phyloP scores from a whole-genome alignment of 2,797 vertebrate species.

The Aphelocoma californica region DNA sequence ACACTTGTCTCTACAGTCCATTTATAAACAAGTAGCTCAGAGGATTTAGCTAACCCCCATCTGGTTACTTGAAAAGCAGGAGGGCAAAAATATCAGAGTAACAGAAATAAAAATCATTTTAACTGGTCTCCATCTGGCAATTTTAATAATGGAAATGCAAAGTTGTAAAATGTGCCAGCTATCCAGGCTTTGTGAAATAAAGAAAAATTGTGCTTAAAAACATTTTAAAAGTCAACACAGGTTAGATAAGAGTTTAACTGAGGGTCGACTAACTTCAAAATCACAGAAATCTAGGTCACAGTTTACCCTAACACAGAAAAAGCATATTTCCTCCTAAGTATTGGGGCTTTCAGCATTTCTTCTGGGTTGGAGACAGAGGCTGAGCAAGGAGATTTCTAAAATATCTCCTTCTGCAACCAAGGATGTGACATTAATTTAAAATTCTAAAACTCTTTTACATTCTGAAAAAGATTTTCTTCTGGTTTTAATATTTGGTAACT shows the following conservation, averaged over 20 bases:
- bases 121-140: conserved; percentile 38
- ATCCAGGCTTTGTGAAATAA: neutral
- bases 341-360: neutral
- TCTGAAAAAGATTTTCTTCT: neutral
- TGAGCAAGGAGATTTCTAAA: neutral
- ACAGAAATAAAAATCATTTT: neutral
- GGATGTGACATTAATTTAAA: neutral
- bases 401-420: neutral
- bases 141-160: conserved; percentile 29
- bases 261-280: neutral
- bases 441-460: neutral
- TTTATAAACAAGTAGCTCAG: conserved; percentile 34
- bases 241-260: neutral
- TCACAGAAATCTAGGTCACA: neutral
- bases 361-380: neutral
- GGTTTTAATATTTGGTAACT: neutral
- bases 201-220: neutral
- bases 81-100: conserved; percentile 18
- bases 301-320: neutral
- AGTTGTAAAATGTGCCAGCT: neutral
- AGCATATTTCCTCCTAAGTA: neutral
- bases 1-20: neutral
- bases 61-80: conserved; percentile 36
- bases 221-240: neutral
- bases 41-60: conserved; percentile 38